phyloP scores from a whole-genome alignment of 1,140 invertebrate species.

The Pygmarrhopalites habei region DNA sequence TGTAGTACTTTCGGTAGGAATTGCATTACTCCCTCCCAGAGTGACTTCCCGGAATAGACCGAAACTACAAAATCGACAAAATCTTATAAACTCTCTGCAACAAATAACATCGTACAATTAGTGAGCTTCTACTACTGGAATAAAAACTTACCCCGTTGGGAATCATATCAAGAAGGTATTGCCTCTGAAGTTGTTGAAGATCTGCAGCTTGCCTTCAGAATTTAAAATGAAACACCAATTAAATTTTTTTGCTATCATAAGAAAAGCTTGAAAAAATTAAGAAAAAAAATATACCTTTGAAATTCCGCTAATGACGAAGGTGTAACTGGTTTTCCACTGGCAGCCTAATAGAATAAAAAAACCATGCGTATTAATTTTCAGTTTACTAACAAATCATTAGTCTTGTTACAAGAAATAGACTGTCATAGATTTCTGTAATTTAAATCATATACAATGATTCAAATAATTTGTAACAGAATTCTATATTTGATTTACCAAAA shows the following conservation, averaged over 20 bases:
- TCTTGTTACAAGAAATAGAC: conserved; percentile 6
- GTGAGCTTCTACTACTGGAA: no score
- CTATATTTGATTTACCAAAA: conserved; percentile 4
- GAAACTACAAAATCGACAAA: no score
- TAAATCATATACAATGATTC: conserved; percentile 4
- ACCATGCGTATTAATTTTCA: conserved; percentile 26
- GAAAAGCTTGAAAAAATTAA: no score
- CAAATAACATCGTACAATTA: no score
- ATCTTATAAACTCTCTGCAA: no score
- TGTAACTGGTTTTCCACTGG: conserved; percentile 43
- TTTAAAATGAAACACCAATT: no score
- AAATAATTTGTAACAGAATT: background rate
- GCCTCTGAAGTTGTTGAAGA: conserved; percentile 74
- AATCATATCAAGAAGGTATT: conserved; percentile 94
- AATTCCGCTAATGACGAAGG: conserved; percentile 58
- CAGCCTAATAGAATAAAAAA: conserved; percentile 41
- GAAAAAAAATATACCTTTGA: no score
- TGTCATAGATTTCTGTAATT: conserved; percentile 16
- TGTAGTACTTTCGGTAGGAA: no score
- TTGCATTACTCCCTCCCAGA: no score
- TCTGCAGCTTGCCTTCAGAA: conserved; percentile 61
- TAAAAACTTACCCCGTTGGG: conserved; percentile 52
- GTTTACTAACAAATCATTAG: background rate
- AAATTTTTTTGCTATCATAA: no score
- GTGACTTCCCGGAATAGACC: no score